Evolutionary conservation across 2,797 vertebrate genomes (phyloP).

Genomic region (Alca torda): DNA sequence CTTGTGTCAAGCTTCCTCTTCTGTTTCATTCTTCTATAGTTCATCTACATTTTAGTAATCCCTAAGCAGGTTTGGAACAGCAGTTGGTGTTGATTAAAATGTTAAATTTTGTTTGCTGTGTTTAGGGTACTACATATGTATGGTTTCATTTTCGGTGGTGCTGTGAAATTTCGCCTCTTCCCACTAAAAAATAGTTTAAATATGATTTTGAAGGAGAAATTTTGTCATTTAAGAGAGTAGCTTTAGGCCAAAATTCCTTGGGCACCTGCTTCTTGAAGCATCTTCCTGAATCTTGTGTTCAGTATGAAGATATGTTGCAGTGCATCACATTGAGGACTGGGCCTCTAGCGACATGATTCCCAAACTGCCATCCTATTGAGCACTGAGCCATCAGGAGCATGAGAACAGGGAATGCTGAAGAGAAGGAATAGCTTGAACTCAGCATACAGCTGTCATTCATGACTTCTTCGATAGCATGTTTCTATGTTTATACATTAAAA

Average conservation of each 20-base stretch:
- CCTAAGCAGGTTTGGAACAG: neutral
- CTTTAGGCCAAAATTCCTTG: neutral
- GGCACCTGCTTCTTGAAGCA: neutral
- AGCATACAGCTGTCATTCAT: neutral
- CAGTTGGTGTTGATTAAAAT: neutral
- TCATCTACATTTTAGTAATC: neutral
- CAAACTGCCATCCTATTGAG: neutral
- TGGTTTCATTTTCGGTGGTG: neutral
- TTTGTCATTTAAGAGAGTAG: neutral
- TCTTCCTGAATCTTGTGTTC: neutral
- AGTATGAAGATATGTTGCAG: neutral
- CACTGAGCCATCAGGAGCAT: neutral
- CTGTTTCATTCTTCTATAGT: neutral
- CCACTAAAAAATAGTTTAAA: neutral
- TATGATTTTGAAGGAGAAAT: neutral
- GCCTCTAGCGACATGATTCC: neutral
- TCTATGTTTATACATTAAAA: neutral
- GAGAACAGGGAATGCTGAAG: neutral
- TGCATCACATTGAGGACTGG: rapidly evolving
- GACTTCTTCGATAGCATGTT: neutral
- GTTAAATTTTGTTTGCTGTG: neutral
- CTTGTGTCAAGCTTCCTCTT: neutral
- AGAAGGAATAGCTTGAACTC: neutral
- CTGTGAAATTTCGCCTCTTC: neutral
- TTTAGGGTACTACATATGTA: neutral